Evolutionary conservation across 2,888 invertebrate species (phyloP), one percentile per base, ranked within the genome.

Genomic region (Microctonus brassicae): DNA sequence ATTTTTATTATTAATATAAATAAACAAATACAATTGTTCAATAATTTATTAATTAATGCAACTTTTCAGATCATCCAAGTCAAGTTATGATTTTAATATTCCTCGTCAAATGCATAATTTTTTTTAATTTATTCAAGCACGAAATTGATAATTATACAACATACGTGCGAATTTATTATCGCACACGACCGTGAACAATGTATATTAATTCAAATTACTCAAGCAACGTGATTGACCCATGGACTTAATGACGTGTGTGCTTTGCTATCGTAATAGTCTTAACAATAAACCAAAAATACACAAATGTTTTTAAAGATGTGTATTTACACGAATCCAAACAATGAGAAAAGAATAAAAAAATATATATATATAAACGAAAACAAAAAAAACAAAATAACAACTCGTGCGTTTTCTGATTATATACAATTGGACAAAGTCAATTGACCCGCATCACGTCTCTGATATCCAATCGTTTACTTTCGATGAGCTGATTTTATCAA

Each of bases 401-500:
- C 22, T 22, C 24, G 13, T 36, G 13, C 20, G 39, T 13, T 34
- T n/a, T 7, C n/a, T 53, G 36, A 39, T 69, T 61, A 53, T 4
- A 20, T 47, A 17, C 53, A 69, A 17, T 53, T 36, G 24, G 13
- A 11, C 61, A 69, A 62, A 68, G 60, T 68, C 52, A 62, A 61
- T 69, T 69, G 69, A 69, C 69, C 69, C n/a, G 66, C n/a, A 47
- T 47, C 36, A 36, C n/a, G 11, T 66, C 36, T 55, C 39, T 24
- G 36, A 57, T 39, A 55, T n/a, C 39, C 10, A 57, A 57, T 39
- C 55, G 36, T 22, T 34, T 36, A 34, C 55, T 53, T 4, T 22
- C 26, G 53, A 69, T 61, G 61, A 61, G 10, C 20, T 53, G 47
- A 47, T 61, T 53, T 69, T 69, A 69, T 69, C 69, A 69, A 34